Conservation (phyloP, 2,888 invertebrate genomes). For the Macrosiphum euphorbiae region DNA sequence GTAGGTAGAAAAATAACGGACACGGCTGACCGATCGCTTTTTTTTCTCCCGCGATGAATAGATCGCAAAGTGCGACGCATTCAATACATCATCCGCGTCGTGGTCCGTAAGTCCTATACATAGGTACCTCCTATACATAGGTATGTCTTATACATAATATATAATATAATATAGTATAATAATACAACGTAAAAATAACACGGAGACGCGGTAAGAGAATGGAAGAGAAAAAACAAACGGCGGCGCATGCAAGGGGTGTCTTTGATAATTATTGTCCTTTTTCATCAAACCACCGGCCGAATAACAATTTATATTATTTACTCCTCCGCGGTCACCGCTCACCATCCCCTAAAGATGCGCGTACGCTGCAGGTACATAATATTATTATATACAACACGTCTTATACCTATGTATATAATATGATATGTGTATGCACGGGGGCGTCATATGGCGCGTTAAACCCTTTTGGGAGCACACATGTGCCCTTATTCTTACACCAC, state of each 20-base stretch:
- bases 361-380: background rate
- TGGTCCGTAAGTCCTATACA: background rate
- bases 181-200: background rate
- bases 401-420: background rate
- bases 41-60: slow-evolving; percentile 23
- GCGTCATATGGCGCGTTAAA: slow-evolving; percentile 63
- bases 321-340: background rate
- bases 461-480: slow-evolving; percentile 44
- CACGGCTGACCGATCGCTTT: slow-evolving; percentile 56
- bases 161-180: background rate
- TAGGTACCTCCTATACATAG: background rate
- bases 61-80: slow-evolving; percentile 21
- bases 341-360: background rate
- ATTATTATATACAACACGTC: background rate
- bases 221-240: background rate
- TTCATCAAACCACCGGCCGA: slow-evolving; percentile 36
- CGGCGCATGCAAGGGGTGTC: background rate
- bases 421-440: slow-evolving; percentile 6
- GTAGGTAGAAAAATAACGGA: slow-evolving; percentile 24
- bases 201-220: background rate
- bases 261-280: slow-evolving; percentile 30
- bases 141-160: background rate
- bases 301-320: slow-evolving; percentile 34
- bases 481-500: slow-evolving; percentile 58
- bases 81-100: background rate